phyloP scores from a whole-genome alignment of 1,140 invertebrate genomes.

The Zaprionus gabonicus region DNA sequence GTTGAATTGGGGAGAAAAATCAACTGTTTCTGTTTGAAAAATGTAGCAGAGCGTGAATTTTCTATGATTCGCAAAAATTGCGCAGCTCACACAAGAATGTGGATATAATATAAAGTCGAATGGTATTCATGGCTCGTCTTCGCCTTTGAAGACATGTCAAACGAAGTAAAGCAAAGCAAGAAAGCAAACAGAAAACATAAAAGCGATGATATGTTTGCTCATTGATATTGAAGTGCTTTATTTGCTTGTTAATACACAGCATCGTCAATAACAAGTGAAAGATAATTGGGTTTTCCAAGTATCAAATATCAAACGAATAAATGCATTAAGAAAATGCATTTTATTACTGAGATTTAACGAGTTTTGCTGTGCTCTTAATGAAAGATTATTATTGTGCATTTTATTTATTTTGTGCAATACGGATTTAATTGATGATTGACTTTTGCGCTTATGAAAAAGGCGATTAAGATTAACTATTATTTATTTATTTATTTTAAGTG shows the following conservation, averaged over 20 bases:
- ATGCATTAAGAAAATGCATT: no score
- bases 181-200: conserved; percentile 1
- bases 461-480: no score
- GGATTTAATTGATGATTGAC: background rate
- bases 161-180: background rate
- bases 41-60: background rate
- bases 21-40: no score
- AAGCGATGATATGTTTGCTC: conserved; percentile 4
- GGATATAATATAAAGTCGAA: background rate
- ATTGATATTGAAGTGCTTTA: conserved; percentile 6
- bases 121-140: background rate
- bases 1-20: no score
- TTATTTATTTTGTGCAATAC: no score
- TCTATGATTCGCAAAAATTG: background rate
- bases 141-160: background rate
- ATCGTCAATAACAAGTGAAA: background rate
- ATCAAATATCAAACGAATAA: background rate
- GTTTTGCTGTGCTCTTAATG: no score
- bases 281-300: conserved; percentile 1
- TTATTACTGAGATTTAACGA: no score
- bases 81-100: background rate
- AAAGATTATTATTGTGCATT: no score
- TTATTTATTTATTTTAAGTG: no score
- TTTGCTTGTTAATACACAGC: background rate
- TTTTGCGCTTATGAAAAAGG: no score